Percentiles rank a stretch among this genome's conserved stretches.
These are phyloP conservation scores for Passer montanus DNA, from an alignment of 2,113 vertebrate species.

Conservation along the genomic window DNA sequence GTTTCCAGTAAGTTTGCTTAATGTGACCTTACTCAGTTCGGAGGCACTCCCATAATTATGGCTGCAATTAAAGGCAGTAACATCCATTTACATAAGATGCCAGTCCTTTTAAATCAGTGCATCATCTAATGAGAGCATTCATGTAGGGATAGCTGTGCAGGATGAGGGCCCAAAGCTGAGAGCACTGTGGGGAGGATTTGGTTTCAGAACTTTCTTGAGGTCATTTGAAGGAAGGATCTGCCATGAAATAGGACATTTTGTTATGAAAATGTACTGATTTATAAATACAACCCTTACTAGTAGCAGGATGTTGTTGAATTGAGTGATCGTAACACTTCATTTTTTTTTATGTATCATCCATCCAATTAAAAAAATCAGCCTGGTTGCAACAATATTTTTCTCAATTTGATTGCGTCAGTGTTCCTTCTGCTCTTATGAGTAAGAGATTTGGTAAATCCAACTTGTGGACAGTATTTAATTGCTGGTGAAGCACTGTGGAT, in stretches of 20 bases:
- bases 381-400: slow-evolving; percentile 4
- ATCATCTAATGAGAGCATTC: slow-evolving; percentile 49
- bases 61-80: slow-evolving; percentile 46
- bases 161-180: not conserved
- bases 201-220: not conserved
- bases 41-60: slow-evolving; percentile 57
- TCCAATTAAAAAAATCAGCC: not conserved
- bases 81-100: slow-evolving; percentile 38
- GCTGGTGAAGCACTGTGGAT: not conserved
- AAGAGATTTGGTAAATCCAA: slow-evolving; percentile 24
- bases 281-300: not conserved
- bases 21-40: slow-evolving; percentile 7
- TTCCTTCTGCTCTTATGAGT: not conserved
- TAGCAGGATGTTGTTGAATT: not conserved
- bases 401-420: not conserved
- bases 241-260: not conserved
- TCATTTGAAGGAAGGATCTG: not conserved
- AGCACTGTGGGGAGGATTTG: not conserved
- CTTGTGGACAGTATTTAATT: not conserved
- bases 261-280: not conserved
- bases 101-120: not conserved
- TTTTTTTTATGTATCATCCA: not conserved
- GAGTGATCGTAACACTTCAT: not conserved
- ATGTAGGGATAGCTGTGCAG: not conserved
- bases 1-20: slow-evolving; percentile 58